phyloP scores from a whole-genome alignment of 1,140 invertebrate species.

The Nautilus pompilius region DNA sequence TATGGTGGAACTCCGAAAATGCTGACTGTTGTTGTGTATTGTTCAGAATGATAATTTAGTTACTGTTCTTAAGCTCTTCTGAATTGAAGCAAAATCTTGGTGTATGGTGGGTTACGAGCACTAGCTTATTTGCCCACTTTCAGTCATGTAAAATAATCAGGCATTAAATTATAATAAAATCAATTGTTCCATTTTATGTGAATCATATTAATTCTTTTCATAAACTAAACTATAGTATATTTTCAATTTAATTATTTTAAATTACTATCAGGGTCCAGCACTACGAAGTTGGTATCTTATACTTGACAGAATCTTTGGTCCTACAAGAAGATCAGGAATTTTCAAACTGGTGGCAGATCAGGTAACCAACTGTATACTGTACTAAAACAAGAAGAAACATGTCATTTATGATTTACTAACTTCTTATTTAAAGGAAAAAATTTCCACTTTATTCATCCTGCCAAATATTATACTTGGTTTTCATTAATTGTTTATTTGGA shows the following conservation, averaged over 20 bases:
- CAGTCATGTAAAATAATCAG: too few species aligned
- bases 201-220: too few species aligned
- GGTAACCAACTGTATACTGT: constrained; percentile 12
- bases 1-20: too few species aligned
- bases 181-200: too few species aligned
- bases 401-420: background rate
- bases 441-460: background rate
- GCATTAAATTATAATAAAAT: too few species aligned
- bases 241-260: background rate
- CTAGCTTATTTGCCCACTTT: too few species aligned
- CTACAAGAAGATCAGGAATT: constrained; percentile 54
- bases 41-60: too few species aligned
- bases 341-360: constrained; percentile 79
- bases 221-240: too few species aligned
- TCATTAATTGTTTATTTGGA: background rate
- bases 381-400: background rate
- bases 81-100: too few species aligned
- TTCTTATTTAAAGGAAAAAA: background rate
- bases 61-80: too few species aligned
- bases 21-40: too few species aligned
- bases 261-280: constrained; percentile 22
- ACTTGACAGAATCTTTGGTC: constrained; percentile 63
- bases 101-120: too few species aligned
- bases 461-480: background rate
- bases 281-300: constrained; percentile 40